These are phyloP conservation scores for Tanypteryx hageni DNA, from an alignment of 2,888 invertebrate species.

Conservation along the genomic window DNA sequence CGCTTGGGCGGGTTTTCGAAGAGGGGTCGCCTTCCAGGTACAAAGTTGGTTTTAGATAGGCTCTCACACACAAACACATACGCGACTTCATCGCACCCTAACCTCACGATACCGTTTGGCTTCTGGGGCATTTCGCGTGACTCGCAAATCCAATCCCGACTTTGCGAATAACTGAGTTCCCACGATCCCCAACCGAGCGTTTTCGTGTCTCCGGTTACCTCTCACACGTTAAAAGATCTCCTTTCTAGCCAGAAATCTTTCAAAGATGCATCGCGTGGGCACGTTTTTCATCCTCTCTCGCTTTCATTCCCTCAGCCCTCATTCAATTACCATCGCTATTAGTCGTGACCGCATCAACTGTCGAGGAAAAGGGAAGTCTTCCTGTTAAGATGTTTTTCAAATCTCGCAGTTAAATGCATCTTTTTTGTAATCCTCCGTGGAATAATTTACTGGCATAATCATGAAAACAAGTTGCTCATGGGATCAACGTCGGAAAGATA, in stretches of 20 bases:
- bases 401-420: background rate
- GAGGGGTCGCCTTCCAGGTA: background rate
- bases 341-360: constrained; percentile 3
- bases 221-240: background rate
- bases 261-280: background rate
- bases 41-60: background rate
- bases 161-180: background rate
- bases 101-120: background rate
- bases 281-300: background rate
- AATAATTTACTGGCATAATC: background rate
- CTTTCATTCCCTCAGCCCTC: background rate
- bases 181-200: background rate
- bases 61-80: no score
- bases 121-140: background rate
- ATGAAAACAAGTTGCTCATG: no score
- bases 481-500: no score
- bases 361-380: background rate
- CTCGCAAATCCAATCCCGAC: background rate
- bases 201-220: constrained; percentile 12
- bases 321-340: background rate
- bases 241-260: background rate
- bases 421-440: background rate
- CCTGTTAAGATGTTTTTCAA: background rate
- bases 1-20: background rate
- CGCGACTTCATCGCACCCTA: background rate